phyloP scores from a whole-genome alignment of 2,113 vertebrate genomes.

The Apodemus speciosus region DNA sequence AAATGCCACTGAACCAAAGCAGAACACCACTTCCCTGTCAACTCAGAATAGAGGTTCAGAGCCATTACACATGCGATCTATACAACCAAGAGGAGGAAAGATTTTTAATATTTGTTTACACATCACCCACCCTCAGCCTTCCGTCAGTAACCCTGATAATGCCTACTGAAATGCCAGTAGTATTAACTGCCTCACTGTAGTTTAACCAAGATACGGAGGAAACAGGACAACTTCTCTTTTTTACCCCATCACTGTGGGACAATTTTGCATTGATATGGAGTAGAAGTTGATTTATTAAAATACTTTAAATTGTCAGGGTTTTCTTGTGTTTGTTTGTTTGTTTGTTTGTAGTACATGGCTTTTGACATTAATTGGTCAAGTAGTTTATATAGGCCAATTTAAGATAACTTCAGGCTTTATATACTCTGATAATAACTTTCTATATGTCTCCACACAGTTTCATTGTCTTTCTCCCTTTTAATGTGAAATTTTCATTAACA shows the following conservation, averaged over 20 bases:
- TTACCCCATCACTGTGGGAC: not conserved
- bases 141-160: not conserved
- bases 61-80: accelerated
- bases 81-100: not conserved
- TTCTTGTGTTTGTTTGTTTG: not conserved
- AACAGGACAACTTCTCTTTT: not conserved
- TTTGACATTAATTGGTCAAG: constrained; percentile 35
- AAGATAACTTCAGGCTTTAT: not conserved
- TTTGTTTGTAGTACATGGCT: not conserved
- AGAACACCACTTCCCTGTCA: not conserved
- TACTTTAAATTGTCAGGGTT: not conserved
- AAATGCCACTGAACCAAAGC: not conserved
- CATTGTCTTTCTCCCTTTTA: constrained; percentile 60
- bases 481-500: constrained; percentile 75
- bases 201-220: not conserved
- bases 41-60: not conserved
- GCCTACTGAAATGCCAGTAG: not conserved
- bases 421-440: not conserved
- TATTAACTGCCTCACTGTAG: not conserved
- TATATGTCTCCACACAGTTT: constrained; percentile 34
- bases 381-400: not conserved
- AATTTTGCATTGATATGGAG: not conserved
- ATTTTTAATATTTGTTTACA: not conserved
- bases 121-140: not conserved
- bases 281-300: constrained; percentile 3